phyloP scores from a whole-genome alignment of 2,113 vertebrate genomes.

The Chroicocephalus ridibundus region DNA sequence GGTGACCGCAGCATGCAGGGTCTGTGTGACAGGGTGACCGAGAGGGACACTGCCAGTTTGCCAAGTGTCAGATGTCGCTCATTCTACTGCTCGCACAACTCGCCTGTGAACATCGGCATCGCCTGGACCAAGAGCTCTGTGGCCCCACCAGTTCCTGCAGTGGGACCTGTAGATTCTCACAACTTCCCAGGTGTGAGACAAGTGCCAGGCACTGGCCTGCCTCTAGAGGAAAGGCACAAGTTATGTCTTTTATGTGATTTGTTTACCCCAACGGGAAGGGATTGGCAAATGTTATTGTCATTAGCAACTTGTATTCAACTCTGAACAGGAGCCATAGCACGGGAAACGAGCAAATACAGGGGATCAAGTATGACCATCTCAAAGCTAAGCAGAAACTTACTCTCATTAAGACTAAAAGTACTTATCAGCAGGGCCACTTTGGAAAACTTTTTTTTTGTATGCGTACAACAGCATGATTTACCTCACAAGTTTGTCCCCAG shows the following conservation, averaged over 20 bases:
- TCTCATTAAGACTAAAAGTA: not conserved
- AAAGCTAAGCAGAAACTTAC: not conserved
- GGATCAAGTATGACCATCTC: not conserved
- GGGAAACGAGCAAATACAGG: not conserved
- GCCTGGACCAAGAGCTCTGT: fast-evolving
- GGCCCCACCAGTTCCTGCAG: not conserved
- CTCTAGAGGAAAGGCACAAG: not conserved
- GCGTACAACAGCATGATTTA: not conserved
- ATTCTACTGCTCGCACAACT: not conserved
- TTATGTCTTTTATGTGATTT: not conserved
- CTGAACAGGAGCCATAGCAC: not conserved
- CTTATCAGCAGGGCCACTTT: not conserved
- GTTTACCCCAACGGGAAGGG: not conserved
- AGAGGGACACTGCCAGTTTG: not conserved
- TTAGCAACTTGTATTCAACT: not conserved
- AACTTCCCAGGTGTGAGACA: not conserved
- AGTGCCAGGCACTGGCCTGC: not conserved
- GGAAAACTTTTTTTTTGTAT: not conserved
- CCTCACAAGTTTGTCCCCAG: not conserved
- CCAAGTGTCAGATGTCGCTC: fast-evolving
- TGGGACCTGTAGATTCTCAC: not conserved
- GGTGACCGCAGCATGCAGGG: fast-evolving
- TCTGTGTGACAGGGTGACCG: not conserved
- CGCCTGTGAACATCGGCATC: not conserved
- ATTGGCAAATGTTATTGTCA: not conserved